phyloP scores from a whole-genome alignment of 2,888 invertebrate species.

The Sympetrum striolatum region DNA sequence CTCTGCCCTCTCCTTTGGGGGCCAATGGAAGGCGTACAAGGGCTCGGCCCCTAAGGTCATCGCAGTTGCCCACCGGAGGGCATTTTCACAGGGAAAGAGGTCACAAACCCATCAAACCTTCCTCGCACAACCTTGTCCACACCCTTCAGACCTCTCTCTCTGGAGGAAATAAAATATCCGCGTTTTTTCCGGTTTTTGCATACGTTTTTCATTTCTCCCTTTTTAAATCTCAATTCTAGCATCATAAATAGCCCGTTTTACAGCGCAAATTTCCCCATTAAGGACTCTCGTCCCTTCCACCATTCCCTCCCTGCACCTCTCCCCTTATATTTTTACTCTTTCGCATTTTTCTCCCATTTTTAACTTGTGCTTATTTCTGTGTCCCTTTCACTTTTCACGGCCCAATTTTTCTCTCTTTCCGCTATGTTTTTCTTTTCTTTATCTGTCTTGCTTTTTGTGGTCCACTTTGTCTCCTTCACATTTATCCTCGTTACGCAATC shows the following conservation, averaged over 20 bases:
- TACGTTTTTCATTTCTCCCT: neutral
- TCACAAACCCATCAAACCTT: neutral
- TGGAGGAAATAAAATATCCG: neutral
- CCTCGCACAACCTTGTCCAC: neutral
- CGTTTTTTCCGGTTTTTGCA: neutral
- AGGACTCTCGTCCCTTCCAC: neutral
- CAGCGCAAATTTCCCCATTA: neutral
- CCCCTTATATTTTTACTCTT: neutral
- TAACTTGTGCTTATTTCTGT: neutral
- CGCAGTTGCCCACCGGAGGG: neutral
- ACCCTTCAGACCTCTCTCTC: neutral
- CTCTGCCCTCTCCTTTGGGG: neutral
- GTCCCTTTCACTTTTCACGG: neutral
- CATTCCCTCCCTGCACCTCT: neutral
- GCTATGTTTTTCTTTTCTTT: neutral
- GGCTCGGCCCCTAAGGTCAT: neutral
- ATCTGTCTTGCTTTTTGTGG: neutral
- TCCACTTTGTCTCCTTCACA: too few relatives aligned
- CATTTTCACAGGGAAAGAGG: neutral
- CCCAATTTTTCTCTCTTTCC: neutral
- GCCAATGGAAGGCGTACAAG: neutral
- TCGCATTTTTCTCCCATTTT: neutral
- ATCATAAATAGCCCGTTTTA: neutral
- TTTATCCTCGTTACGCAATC: too few relatives aligned
- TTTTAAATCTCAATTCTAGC: constrained; percentile 2